Base-by-base conservation (phyloP, 2,797 vertebrate genomes). In the Euphonia xanthogaster region DNA sequence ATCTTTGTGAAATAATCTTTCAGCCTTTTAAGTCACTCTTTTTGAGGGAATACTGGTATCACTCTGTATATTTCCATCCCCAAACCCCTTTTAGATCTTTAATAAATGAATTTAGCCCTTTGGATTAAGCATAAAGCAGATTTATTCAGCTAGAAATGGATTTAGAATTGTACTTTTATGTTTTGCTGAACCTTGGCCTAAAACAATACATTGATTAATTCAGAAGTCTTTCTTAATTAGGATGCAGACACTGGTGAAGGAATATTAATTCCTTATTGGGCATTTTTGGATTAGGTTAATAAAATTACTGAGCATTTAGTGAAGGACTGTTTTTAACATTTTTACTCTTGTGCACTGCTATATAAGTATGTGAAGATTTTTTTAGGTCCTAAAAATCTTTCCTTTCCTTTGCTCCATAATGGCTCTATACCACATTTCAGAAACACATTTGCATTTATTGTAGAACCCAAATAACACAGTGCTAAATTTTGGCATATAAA, bases 101-200 rank as follows among this genome's bases (percentile, higher is more conserved):
- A 84, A 55, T 93, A 84, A 92, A 71, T 67, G 39, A 30, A 75
- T 79, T 89, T 93, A 76, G 45, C 53, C 14, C 60, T 91, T 70
- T 92, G 68, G 78, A 90, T 94, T 94, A 94, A 80, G 51, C 44
- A 63, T 90, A 90, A 93, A 85, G 65, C 48, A 83, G 70, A 45
- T 54, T 75, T 86, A 80, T 75, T 65, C 33, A 86, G 54, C 72
- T 88, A 85, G 30, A 75, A 86, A 71, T 82, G n/a, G 71, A 79
- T 87, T 94, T 85, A 71, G 92, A 62, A 10, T 76, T 84, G 45
- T 82, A 55, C 74, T 94, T 90, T 85, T 76, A 86, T 82, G 48
- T 88, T 88, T 93, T 92, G 40, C 21, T 87, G 89, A 95, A 66
- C 82, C 55, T 83, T 83, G 67, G 31, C 60, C 58, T 90, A 73